Percentiles rank a stretch among this genome's conserved stretches.
Evolutionary conservation across 2,888 invertebrate genomes (phyloP).

Genomic region (Margaritifera margaritifera): DNA sequence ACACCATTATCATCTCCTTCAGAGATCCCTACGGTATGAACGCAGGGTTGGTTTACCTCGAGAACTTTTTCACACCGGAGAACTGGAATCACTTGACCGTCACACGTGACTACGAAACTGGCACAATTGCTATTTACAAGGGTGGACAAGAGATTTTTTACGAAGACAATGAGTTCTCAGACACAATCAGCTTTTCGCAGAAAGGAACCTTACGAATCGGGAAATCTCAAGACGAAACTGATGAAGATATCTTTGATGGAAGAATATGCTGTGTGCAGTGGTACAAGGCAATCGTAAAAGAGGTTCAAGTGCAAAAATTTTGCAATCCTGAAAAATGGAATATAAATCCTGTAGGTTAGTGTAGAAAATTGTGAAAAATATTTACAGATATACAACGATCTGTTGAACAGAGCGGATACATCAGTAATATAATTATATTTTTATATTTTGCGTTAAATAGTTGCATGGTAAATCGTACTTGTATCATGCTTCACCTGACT

Average conservation of each 20-base stretch:
- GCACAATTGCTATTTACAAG: constrained; percentile 29
- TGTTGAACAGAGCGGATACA: no score
- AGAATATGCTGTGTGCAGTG: constrained; percentile 31
- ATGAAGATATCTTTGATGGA: constrained; percentile 31
- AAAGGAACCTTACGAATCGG: constrained; percentile 32
- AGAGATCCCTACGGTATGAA: constrained; percentile 41
- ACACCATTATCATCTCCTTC: constrained; percentile 37
- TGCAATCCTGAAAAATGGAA: constrained; percentile 27
- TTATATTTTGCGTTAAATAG: no score
- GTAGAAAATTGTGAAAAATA: no score
- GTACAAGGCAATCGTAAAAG: constrained; percentile 13
- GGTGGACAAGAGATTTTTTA: constrained; percentile 31
- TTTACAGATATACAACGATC: no score
- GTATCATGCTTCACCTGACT: no score
- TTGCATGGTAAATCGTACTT: no score
- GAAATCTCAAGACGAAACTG: constrained; percentile 34
- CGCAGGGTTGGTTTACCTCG: constrained; percentile 40
- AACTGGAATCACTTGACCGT: constrained; percentile 34
- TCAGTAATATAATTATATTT: no score
- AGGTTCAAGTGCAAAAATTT: constrained; percentile 3
- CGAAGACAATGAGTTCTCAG: constrained; percentile 40
- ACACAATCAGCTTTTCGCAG: constrained; percentile 35
- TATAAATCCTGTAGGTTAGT: no score
- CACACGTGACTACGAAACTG: constrained; percentile 29
- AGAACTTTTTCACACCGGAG: constrained; percentile 27